Conservation (phyloP, 1,140 invertebrate genomes). For the Heliconius congener region DNA sequence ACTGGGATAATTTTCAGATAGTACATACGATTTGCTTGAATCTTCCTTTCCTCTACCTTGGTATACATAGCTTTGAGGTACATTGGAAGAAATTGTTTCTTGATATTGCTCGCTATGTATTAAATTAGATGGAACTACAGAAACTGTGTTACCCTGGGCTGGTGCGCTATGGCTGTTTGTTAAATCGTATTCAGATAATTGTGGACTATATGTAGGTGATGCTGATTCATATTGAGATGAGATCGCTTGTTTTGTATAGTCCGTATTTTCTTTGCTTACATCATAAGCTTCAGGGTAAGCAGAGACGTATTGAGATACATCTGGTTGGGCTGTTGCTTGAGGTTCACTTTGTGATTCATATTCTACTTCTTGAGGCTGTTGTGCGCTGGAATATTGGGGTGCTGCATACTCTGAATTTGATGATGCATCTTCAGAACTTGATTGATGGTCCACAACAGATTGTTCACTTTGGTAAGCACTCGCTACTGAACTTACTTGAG, state of each 20-base stretch:
- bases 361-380: slow-evolving; percentile 40
- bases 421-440: slow-evolving; percentile 34
- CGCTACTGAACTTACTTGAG: slow-evolving; percentile 31
- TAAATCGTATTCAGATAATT: slow-evolving; percentile 45
- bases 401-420: slow-evolving; percentile 42
- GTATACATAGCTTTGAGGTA: slow-evolving; percentile 53
- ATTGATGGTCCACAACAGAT: slow-evolving; percentile 36
- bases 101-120: slow-evolving; percentile 54
- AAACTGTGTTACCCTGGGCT: slow-evolving; percentile 48
- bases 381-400: slow-evolving; percentile 42
- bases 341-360: slow-evolving; percentile 41
- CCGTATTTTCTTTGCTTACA: slow-evolving; percentile 37
- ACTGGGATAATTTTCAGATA: slow-evolving; percentile 69
- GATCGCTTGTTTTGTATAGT: slow-evolving; percentile 38
- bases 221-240: slow-evolving; percentile 37
- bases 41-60: slow-evolving; percentile 50
- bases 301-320: slow-evolving; percentile 37
- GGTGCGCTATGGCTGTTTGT: slow-evolving; percentile 17
- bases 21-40: slow-evolving; percentile 44
- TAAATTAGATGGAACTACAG: slow-evolving; percentile 49
- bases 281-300: slow-evolving; percentile 43
- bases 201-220: slow-evolving; percentile 38
- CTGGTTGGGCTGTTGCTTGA: slow-evolving; percentile 35
- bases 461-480: slow-evolving; percentile 44
- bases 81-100: slow-evolving; percentile 41